phyloP scores from a whole-genome alignment of 2,113 vertebrate species.

The Athene noctua region DNA sequence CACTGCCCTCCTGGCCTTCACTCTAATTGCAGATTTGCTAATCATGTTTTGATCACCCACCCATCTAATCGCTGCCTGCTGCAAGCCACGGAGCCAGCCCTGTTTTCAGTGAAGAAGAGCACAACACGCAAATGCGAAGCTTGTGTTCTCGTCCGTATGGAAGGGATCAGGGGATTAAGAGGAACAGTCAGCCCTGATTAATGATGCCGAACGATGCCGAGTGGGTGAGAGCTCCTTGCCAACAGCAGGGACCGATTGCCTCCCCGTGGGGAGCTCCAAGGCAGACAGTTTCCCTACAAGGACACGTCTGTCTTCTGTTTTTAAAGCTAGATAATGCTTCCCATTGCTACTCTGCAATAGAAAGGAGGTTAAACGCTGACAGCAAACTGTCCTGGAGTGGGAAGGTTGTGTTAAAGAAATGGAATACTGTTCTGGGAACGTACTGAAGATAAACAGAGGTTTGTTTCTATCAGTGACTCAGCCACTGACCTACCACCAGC shows the following conservation, averaged over 20 bases:
- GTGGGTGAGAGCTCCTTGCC: not conserved
- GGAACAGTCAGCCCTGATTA: not conserved
- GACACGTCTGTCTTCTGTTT: not conserved
- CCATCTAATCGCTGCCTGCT: not conserved
- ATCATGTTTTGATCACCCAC: constrained; percentile 6
- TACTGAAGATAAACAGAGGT: not conserved
- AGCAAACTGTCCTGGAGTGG: too few species aligned
- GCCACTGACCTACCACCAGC: not conserved
- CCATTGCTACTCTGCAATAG: not conserved
- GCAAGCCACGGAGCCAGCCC: not conserved
- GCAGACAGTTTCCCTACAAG: not conserved
- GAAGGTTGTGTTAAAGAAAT: not conserved
- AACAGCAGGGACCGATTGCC: not conserved
- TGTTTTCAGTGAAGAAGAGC: not conserved
- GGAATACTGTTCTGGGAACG: not conserved
- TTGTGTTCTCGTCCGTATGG: not conserved
- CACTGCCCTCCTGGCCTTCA: constrained; percentile 16
- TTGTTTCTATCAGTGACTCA: not conserved
- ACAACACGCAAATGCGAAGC: not conserved
- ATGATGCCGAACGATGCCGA: not conserved
- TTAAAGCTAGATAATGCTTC: not conserved
- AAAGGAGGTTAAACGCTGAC: not conserved
- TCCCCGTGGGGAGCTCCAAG: not conserved
- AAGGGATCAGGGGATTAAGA: constrained; percentile 47
- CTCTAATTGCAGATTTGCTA: constrained; percentile 48